These are phyloP conservation scores for Clitarchus hookeri DNA, from an alignment of 2,888 invertebrate genomes.

Conservation along the genomic window DNA sequence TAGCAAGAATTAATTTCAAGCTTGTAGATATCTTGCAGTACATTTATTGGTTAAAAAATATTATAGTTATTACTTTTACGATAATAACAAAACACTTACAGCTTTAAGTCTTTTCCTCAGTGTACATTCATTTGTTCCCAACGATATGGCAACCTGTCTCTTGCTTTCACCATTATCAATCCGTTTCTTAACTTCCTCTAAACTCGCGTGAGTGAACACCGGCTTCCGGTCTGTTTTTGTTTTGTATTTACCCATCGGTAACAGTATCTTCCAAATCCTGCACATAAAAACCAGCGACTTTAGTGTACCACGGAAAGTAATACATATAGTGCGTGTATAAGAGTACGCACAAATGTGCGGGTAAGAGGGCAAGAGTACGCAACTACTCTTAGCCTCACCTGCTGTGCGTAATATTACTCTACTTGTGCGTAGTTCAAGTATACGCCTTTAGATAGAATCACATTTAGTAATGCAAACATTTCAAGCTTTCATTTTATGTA, in stretches of 20 bases:
- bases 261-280: no score
- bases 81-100: not conserved
- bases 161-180: not conserved
- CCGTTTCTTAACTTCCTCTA: not conserved
- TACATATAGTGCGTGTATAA: no score
- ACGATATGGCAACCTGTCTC: not conserved
- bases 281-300: no score
- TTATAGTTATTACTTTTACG: no score
- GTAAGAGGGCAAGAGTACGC: not conserved
- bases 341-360: no score
- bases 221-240: not conserved
- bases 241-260: no score
- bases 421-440: not conserved
- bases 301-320: not conserved
- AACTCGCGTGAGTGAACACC: not conserved
- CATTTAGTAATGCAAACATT: not conserved
- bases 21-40: no score
- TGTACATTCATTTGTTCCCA: not conserved
- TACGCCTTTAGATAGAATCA: not conserved
- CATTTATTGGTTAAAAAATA: no score
- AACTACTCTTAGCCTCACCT: not conserved
- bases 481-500: not conserved
- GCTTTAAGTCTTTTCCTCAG: not conserved
- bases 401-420: not conserved
- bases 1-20: not conserved